Evolutionary conservation across 2,888 invertebrate species (phyloP), one percentile per base, ranked within the genome.

Genomic region (Spisula subtruncata): DNA sequence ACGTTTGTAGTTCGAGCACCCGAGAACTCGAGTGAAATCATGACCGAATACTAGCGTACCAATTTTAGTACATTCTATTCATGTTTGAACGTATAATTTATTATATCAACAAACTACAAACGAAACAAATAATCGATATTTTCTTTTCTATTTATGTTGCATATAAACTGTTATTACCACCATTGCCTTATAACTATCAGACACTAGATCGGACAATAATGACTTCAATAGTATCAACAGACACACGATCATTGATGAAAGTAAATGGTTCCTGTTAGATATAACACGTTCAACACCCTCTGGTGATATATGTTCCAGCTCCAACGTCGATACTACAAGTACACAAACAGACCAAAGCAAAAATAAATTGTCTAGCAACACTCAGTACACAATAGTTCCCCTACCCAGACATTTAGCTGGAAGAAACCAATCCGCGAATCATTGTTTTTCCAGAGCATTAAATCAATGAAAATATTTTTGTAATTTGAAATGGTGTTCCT

Each of bases 211-310:
- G 29, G 75, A 75, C 35, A 32, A 75, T 75, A 35, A 75, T 75
- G 25, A 6, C 35, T 35, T 14, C 32, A 5, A 75, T 35, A 32
- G 12, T 18, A 75, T 75, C 20, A 75, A 35, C 35, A 75, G 29
- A 75, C 29, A 32, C 29, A 75, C 75, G 18, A 32, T 75, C 12
- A 35, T 75, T 35, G 32, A 35, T 35, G 12, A 18, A 25, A 75
- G 18, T 35, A 32, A 35, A 75, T 75, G 75, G 75, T 75, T 35
- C 2, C 75, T 75, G 35, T 75, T 75, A 35, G 2, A 75, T 75
- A 75, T 75, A 32, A 75, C 75, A 32, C 75, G 35, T 75, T 75
- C 75, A 75, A 75, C 35, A 32, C 75, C 75, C n/a, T n/a, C n/a
- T 75, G 35, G 75, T 32, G 75, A 75, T 75, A 16, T 75, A 75